phyloP scores from a whole-genome alignment of 1,140 invertebrate genomes.

The Ceratitis capitata region DNA sequence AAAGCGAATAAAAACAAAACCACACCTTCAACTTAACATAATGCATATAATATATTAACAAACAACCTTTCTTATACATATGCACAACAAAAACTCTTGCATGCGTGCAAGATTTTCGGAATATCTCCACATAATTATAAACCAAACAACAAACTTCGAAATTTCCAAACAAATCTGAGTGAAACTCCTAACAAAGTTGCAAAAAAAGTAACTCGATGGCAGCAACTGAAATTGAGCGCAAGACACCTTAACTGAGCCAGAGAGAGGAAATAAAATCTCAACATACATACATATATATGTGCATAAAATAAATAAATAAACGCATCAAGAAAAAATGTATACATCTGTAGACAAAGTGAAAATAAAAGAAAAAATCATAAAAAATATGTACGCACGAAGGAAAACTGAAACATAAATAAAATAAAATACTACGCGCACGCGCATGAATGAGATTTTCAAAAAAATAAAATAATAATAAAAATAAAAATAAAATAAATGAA shows the following conservation, averaged over 20 bases:
- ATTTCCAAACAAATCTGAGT: background rate
- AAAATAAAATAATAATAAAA: no score
- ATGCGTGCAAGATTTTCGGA: background rate
- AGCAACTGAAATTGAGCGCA: background rate
- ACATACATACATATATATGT: no score
- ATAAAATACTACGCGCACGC: conserved; percentile 31
- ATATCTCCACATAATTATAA: background rate
- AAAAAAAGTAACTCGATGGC: background rate
- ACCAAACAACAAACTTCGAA: background rate
- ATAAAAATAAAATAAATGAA: conserved; percentile 24
- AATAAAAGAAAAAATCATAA: background rate
- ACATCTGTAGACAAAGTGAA: background rate
- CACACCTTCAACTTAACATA: no score
- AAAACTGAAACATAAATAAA: conserved; percentile 28
- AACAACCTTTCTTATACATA: no score
- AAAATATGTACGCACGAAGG: background rate
- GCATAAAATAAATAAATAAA: background rate
- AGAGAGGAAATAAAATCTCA: background rate
- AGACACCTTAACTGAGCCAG: background rate
- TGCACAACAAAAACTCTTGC: background rate
- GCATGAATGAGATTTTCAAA: background rate
- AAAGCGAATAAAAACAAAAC: no score
- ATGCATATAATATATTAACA: no score
- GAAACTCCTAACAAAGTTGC: background rate
- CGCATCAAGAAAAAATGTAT: background rate